These are phyloP conservation scores for Gari tellinella DNA, from an alignment of 2,888 invertebrate species.

Conservation along the genomic window DNA sequence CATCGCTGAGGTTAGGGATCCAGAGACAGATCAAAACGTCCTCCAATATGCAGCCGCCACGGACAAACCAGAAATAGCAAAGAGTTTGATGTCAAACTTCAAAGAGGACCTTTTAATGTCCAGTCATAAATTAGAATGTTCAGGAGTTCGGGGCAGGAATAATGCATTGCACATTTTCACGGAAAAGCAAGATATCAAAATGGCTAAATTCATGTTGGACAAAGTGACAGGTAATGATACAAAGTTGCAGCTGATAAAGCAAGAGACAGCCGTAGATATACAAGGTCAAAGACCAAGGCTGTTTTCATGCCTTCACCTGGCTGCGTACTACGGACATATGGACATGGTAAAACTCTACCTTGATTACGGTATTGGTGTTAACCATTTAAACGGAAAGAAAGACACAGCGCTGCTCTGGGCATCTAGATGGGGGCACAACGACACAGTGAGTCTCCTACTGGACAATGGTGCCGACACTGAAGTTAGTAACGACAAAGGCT, in stretches of 20 bases:
- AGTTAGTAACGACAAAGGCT: slow-evolving; percentile 81
- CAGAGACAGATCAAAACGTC: slow-evolving; percentile 63
- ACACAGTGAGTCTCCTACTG: slow-evolving; percentile 66
- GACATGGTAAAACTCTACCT: slow-evolving; percentile 64
- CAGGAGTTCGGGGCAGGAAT: slow-evolving; percentile 68
- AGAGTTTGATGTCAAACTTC: slow-evolving; percentile 47
- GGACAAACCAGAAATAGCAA: slow-evolving; percentile 53
- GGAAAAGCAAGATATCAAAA: slow-evolving; percentile 68
- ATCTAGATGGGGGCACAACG: slow-evolving; percentile 76
- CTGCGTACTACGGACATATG: slow-evolving; percentile 71
- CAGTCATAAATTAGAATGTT: slow-evolving; percentile 61
- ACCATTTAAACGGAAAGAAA: slow-evolving; percentile 76
- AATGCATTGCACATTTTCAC: slow-evolving; percentile 78
- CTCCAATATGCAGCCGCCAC: slow-evolving; percentile 70
- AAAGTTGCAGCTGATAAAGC: slow-evolving; percentile 48
- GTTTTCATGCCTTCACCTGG: slow-evolving; percentile 76
- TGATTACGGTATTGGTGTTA: slow-evolving; percentile 66
- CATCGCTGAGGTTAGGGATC: slow-evolving; percentile 32
- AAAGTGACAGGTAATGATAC: slow-evolving; percentile 33
- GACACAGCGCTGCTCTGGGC: slow-evolving; percentile 83
- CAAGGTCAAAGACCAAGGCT: slow-evolving; percentile 80
- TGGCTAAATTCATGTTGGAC: slow-evolving; percentile 62
- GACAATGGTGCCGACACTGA: slow-evolving; percentile 69
- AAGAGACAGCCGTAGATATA: slow-evolving; percentile 75
- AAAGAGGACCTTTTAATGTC: slow-evolving; percentile 57